phyloP scores from a whole-genome alignment of 2,113 vertebrate species.

The Paratilapia polleni region DNA sequence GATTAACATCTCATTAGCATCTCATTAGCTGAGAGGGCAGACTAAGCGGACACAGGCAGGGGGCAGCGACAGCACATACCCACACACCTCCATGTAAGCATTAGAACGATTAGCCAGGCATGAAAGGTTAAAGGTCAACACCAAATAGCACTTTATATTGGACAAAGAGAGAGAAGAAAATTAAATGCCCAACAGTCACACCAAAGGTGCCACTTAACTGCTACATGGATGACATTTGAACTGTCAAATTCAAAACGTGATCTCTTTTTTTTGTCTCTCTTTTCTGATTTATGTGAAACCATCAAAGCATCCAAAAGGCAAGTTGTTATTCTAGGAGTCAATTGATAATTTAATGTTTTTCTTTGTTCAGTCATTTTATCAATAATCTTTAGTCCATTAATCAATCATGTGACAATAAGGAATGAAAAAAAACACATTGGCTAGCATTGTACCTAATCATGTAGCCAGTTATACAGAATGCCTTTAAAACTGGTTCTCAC shows the following conservation, averaged over 20 bases:
- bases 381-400: not conserved
- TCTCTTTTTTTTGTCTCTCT: not conserved
- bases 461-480: not conserved
- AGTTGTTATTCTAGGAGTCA: not conserved
- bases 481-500: not conserved
- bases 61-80: constrained; percentile 10
- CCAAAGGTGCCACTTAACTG: not conserved
- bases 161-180: not conserved
- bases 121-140: constrained; percentile 16
- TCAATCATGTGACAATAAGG: not conserved
- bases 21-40: constrained; percentile 40
- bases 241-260: not conserved
- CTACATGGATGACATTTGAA: not conserved
- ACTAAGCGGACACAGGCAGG: constrained; percentile 23
- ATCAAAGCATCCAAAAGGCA: not conserved
- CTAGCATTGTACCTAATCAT: not conserved
- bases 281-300: not conserved
- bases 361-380: not conserved
- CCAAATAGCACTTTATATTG: not conserved
- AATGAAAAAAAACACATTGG: not conserved
- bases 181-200: not conserved
- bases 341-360: not conserved
- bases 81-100: not conserved
- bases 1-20: constrained; percentile 65
- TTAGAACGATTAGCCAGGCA: not conserved